phyloP scores from a whole-genome alignment of 2,113 vertebrate genomes.

The Cololabis saira region DNA sequence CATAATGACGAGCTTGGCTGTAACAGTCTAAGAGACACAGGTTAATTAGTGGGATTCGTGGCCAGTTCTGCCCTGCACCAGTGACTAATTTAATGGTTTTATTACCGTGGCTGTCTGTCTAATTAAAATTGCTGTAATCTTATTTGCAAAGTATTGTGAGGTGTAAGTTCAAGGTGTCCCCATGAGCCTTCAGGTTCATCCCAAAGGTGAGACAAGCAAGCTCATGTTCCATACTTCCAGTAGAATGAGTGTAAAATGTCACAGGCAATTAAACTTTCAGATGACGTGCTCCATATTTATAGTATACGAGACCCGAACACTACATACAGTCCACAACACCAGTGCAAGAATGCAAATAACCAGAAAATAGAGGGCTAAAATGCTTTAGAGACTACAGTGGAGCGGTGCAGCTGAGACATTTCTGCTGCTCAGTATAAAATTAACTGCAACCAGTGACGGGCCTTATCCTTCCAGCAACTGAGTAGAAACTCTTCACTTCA shows the following conservation, averaged over 20 bases:
- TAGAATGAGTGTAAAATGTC: not conserved
- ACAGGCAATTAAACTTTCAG: constrained; percentile 27
- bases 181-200: constrained; percentile 34
- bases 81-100: constrained; percentile 79
- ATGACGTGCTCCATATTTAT: constrained; percentile 2
- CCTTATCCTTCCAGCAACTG: constrained; percentile 60
- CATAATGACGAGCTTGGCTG: constrained; percentile 54
- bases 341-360: not conserved
- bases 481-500: too few species aligned
- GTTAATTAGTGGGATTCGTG: constrained; percentile 78
- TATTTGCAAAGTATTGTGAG: constrained; percentile 74
- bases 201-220: constrained; percentile 8
- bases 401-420: constrained; percentile 44
- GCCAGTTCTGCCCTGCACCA: constrained; percentile 60
- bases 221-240: not conserved
- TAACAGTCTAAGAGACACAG: constrained; percentile 61
- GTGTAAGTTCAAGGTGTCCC: constrained; percentile 69
- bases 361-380: constrained; percentile 9
- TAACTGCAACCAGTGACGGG: constrained; percentile 47
- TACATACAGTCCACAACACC: not conserved
- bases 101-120: constrained; percentile 71
- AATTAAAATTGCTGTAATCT: constrained; percentile 81
- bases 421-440: constrained; percentile 40
- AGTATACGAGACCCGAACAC: not conserved
- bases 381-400: constrained; percentile 34